These are phyloP conservation scores for Acleris holmiana DNA, from an alignment of 2,888 invertebrate species.

Conservation along the genomic window DNA sequence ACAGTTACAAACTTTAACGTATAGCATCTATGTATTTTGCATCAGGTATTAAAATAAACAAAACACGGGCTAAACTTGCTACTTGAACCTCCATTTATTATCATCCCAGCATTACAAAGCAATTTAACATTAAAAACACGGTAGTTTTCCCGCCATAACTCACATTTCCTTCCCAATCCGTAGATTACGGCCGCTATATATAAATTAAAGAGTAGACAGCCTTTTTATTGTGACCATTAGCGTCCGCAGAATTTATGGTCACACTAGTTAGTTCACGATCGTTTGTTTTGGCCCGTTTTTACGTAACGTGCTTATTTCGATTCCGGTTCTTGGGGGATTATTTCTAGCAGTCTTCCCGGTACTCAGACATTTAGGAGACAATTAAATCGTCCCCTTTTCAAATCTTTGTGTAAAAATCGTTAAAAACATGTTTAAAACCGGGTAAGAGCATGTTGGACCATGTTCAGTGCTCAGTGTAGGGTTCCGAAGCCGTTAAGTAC, in stretches of 20 bases:
- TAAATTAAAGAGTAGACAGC: slow-evolving; percentile 42
- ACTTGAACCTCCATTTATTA: background rate
- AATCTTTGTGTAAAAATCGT: no score
- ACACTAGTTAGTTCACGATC: slow-evolving; percentile 43
- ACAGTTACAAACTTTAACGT: no score
- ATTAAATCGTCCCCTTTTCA: no score
- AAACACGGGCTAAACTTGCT: no score
- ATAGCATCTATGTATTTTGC: no score
- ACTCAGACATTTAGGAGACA: no score
- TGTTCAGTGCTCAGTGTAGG: no score
- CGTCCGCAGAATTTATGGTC: slow-evolving; percentile 50
- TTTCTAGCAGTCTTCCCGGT: background rate
- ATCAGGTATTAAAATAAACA: no score
- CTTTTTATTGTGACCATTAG: slow-evolving; percentile 51
- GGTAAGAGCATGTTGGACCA: no score
- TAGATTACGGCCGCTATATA: slow-evolving; percentile 36
- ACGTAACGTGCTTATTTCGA: slow-evolving; percentile 31
- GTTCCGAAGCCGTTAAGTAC: no score
- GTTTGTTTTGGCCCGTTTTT: slow-evolving; percentile 43
- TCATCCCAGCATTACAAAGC: background rate
- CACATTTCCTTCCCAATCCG: slow-evolving; percentile 34
- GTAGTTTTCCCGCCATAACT: slow-evolving; percentile 19
- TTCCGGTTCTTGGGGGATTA: slow-evolving; percentile 14
- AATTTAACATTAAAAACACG: slow-evolving; percentile 13
- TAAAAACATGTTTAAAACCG: no score